These are phyloP conservation scores for Lomographa bimaculata DNA, from an alignment of 2,888 invertebrate genomes.

Conservation along the genomic window DNA sequence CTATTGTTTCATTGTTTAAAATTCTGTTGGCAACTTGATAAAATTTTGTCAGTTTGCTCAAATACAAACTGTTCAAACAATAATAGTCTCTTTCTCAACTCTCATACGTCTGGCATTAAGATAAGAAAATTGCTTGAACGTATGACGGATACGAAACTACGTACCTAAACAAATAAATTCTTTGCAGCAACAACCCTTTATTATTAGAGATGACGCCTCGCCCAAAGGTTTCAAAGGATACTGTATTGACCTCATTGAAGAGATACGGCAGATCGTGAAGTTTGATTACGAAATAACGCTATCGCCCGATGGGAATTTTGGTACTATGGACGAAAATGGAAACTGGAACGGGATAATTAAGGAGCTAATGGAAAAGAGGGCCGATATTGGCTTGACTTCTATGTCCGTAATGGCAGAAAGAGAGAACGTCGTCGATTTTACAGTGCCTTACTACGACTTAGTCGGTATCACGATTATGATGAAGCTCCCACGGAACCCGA, in stretches of 20 bases:
- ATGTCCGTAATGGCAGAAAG: constrained; percentile 98
- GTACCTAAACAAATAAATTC: background rate
- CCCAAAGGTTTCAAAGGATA: constrained; percentile 92
- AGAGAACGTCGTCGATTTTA: constrained; percentile 98
- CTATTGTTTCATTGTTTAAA: constrained; percentile 57
- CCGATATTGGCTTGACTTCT: constrained; percentile 96
- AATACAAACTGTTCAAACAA: constrained; percentile 65
- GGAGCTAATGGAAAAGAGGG: constrained; percentile 92
- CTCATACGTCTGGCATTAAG: constrained; percentile 43
- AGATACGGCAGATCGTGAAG: constrained; percentile 91
- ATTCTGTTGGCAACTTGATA: constrained; percentile 57
- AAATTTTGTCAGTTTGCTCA: constrained; percentile 55
- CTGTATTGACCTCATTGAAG: constrained; percentile 96
- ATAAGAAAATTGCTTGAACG: constrained; percentile 30
- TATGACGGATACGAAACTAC: constrained; percentile 1
- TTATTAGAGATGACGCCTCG: constrained; percentile 86
- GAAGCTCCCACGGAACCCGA: constrained; percentile 94
- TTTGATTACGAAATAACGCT: constrained; percentile 96
- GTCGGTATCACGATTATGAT: constrained; percentile 98
- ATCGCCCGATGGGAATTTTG: constrained; percentile 92
- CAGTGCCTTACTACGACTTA: constrained; percentile 98
- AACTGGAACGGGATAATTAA: constrained; percentile 94
- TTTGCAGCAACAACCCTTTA: constrained; percentile 91
- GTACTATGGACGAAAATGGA: constrained; percentile 93
- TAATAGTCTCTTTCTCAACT: constrained; percentile 38